Evolutionary conservation across 2,113 vertebrate genomes (phyloP).

Genomic region (Pleuronectes platessa): DNA sequence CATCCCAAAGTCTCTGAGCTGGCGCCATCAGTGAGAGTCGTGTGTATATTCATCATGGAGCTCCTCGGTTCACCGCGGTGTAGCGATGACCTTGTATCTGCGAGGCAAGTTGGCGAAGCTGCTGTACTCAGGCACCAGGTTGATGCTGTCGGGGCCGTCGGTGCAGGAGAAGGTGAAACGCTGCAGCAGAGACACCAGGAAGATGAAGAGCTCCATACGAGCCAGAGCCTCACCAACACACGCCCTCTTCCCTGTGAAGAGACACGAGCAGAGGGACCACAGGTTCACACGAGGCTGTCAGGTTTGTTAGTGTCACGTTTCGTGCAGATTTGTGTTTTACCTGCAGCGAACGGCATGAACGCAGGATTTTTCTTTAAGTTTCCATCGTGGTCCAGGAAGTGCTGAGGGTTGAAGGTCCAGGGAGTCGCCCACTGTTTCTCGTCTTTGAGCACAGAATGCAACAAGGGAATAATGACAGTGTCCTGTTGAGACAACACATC

Average conservation of each 20-base stretch:
- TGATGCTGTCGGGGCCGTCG: constrained; percentile 65
- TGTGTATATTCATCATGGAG: too few relatives aligned
- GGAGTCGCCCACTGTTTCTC: constrained; percentile 60
- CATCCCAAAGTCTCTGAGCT: too few relatives aligned
- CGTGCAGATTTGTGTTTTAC: constrained; percentile 7
- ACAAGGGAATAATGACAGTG: constrained; percentile 47
- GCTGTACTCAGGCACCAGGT: constrained; percentile 73
- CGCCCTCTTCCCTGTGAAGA: constrained; percentile 73
- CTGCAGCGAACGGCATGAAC: constrained; percentile 66
- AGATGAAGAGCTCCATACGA: constrained; percentile 83
- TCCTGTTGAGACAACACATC: constrained; percentile 32
- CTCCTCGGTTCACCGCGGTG: constrained; percentile 40
- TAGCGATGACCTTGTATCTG: constrained; percentile 70
- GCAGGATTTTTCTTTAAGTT: constrained; percentile 68
- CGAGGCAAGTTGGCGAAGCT: constrained; percentile 68
- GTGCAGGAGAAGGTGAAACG: constrained; percentile 74
- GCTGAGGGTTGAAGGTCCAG: constrained; percentile 54
- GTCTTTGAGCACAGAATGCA: constrained; percentile 69
- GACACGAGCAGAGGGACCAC: not conserved
- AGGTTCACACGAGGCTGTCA: not conserved
- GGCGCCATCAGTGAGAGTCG: too few relatives aligned
- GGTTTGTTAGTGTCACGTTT: too few relatives aligned
- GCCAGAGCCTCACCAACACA: constrained; percentile 83
- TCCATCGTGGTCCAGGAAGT: constrained; percentile 67
- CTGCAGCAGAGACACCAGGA: constrained; percentile 78